Conservation (phyloP, 92 coral and sea anemone species). For the Anthopleura xanthogrammica region DNA sequence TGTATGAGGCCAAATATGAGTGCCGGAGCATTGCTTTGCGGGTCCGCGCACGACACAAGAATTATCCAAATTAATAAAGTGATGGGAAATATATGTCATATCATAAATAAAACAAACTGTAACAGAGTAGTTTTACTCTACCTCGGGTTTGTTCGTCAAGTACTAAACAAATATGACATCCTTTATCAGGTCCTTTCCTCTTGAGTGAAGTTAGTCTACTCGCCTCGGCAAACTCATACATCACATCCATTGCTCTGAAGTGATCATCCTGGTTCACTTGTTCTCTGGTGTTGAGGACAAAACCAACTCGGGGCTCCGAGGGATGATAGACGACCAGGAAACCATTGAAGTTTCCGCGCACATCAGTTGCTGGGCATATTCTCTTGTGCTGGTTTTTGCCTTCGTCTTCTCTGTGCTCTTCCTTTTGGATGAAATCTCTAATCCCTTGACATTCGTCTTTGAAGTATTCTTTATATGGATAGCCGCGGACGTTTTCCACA, state of each 20-base stretch:
- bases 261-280: conserved; percentile 16
- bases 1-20: no score
- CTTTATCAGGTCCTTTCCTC: conserved; percentile 36
- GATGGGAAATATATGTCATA: not conserved
- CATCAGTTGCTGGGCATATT: not conserved
- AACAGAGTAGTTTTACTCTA: conserved; percentile 21
- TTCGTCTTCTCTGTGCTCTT: not conserved
- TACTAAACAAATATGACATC: conserved; percentile 76
- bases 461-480: conserved; percentile 50
- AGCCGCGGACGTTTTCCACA: conserved; percentile 47
- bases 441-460: conserved; percentile 44
- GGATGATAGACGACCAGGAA: conserved; percentile 50
- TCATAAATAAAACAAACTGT: not conserved
- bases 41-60: no score
- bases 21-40: no score
- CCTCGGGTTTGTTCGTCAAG: conserved; percentile 37
- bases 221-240: conserved; percentile 46
- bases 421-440: conserved; percentile 1
- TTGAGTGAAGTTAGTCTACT: conserved; percentile 48
- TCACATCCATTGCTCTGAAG: conserved; percentile 46
- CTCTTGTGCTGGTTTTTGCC: not conserved
- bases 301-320: conserved; percentile 75
- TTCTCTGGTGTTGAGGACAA: conserved; percentile 37
- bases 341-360: not conserved
- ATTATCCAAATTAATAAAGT: not conserved